Base-by-base conservation (phyloP, 2,113 vertebrate genomes). In the Hystrix cristata region DNA sequence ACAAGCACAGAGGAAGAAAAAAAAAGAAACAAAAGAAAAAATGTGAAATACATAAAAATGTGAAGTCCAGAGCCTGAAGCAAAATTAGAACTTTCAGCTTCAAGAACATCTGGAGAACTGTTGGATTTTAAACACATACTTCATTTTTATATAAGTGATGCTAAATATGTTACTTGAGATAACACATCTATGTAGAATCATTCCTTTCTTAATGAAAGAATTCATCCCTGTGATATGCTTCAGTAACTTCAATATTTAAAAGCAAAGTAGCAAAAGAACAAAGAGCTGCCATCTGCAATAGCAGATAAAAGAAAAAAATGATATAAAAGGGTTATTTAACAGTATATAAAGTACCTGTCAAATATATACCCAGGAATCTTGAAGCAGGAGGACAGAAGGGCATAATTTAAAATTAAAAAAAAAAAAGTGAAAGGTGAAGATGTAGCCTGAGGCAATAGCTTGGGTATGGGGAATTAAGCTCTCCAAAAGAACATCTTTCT, bases 281-380 rank as follows among this genome's bases (percentile, higher is more conserved):
- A 11, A 94, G 38, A 31, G 34, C 23, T 90, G 57, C 38, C 91
- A 87, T 89, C 57, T 95, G 2, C 23, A 96, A n/a, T 9, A 87
- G 62, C 59, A 97, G 87, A 95, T 87, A 89, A 89, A 86, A 97
- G 71, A 15, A 51, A 97, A 90, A 97, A 90, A 94, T 82, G 48
- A 12, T 65, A 86, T 43, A 78, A 97, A 97, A 82, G 51, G 21
- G 95, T 91, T 95, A 87, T 91, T 96, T 91, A 94, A 72, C 16
- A 57, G 85, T 79, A 92, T 15, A 86, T 67, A 93, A 92, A 95
- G 55, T 53, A 87, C 5, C 31, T 46, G 53, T 84, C 51, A 89
- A 90, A 94, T 38, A 83, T 23, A 25, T 8, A 83, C 31, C 25
- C 67, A 60, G 53, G 59, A 19, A 93, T 86, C 87, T 46, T 94